A percentile compares a stretch with the other conserved stretches of the same genome.
Conservation (phyloP, 2,888 invertebrate genomes). For the Hypomecis atomaria region DNA sequence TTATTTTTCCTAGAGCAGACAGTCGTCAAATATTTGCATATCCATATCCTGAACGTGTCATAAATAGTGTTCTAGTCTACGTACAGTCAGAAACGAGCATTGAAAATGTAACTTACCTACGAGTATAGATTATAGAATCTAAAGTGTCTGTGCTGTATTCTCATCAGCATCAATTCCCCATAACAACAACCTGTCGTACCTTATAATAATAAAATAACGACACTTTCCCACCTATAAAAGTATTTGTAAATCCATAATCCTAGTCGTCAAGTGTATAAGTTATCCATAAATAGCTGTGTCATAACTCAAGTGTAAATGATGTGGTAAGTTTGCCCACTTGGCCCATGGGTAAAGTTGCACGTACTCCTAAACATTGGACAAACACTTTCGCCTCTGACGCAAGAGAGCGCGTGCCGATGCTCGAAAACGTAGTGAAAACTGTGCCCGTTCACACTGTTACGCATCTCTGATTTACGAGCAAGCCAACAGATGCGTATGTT, state of each 20-base stretch:
- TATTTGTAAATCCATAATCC: conserved; percentile 8
- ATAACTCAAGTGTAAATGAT: conserved; percentile 10
- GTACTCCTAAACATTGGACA: conserved; percentile 23
- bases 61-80: no score
- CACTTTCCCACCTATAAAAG: background rate
- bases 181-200: background rate
- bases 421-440: conserved; percentile 26
- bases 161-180: no score
- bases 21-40: no score
- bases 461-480: conserved; percentile 9
- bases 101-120: no score
- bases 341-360: background rate
- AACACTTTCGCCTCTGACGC: conserved; percentile 39
- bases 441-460: conserved; percentile 16
- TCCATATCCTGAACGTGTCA: no score
- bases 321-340: conserved; percentile 11
- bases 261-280: conserved; percentile 1
- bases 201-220: background rate
- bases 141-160: no score
- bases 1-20: no score
- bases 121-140: no score
- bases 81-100: no score
- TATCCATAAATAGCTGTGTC: conserved; percentile 10
- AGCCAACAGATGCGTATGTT: conserved; percentile 3
- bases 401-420: conserved; percentile 19